Base-by-base conservation (phyloP, 1,140 invertebrate genomes). In the Teleogryllus occipitalis region DNA sequence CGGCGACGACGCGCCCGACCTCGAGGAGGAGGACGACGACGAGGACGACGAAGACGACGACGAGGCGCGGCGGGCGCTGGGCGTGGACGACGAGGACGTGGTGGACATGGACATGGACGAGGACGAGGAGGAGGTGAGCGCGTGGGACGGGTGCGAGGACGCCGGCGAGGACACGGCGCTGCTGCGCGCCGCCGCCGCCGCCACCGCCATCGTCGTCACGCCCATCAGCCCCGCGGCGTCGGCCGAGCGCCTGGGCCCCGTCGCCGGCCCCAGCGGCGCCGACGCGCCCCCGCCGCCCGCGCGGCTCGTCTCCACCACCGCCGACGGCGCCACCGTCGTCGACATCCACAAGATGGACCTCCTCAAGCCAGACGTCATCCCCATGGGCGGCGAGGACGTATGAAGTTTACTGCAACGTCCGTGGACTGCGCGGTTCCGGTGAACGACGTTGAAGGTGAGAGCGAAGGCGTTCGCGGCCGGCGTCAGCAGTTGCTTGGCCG, bases 151-250 rank as follows among this genome's bases (percentile, higher is more conserved):
- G 47, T 47, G 47, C 65, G 78, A 78, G n/a, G 78, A 47, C 22
- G 78, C 21, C 27, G 46, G 3, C 0, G 78, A 78, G 78, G 39
- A 47, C 27, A 74, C 78, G 0, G 78, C 78, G 39, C 22, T 78
- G 15, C 54, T 78, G 15, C 78, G 65, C 54, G 65, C 78, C 7
- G 22, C 54, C 65, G 78, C 78, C 65, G 54, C 78, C 27, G 46
- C 54, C n/a, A 78, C 78, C 10, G 78, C 47, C 18, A 78, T 78
- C 65, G 65, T 78, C 12, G 65, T 78, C 78, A 78, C 78, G 48
- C 77, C 77, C 0, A 78, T 72, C 22, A 73, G 22, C 12, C 78
- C 78, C 7, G 7, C 78, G 6, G 54, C 78, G 18, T 78, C 78
- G n/a, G 21, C 54, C n/a, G 18, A 49, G 46, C 47, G 54, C 78